phyloP scores from a whole-genome alignment of 1,140 invertebrate genomes.

The Bathynomus jamesi region DNA sequence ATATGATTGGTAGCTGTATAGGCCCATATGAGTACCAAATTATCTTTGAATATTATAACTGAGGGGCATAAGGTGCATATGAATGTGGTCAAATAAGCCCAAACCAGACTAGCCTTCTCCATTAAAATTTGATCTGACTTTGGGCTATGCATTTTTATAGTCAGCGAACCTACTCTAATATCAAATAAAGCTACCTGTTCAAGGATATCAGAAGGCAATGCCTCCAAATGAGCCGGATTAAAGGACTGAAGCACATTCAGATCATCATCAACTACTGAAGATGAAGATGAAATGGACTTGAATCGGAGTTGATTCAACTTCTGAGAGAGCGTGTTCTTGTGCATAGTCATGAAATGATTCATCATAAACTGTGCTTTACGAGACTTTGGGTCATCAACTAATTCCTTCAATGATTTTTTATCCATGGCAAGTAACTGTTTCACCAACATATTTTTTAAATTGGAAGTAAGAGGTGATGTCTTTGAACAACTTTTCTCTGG shows the following conservation, averaged over 20 bases:
- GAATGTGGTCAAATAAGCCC: too few species aligned
- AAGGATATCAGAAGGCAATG: constrained; percentile 21
- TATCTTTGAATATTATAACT: too few species aligned
- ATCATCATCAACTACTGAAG: constrained; percentile 11
- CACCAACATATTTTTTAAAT: constrained; percentile 24
- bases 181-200: constrained; percentile 29
- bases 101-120: too few species aligned
- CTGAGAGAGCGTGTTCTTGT: constrained; percentile 25
- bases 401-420: constrained; percentile 34
- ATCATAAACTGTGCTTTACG: constrained; percentile 36
- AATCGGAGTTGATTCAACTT: constrained; percentile 25
- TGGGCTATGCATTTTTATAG: too few species aligned
- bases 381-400: constrained; percentile 32
- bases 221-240: constrained; percentile 16
- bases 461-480: constrained; percentile 6
- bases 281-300: constrained; percentile 1
- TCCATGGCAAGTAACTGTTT: constrained; percentile 36
- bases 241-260: constrained; percentile 13
- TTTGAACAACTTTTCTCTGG: background rate
- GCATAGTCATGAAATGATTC: constrained; percentile 35
- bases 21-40: too few species aligned
- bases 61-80: too few species aligned
- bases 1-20: too few species aligned
- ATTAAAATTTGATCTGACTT: too few species aligned
- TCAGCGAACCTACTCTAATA: too few species aligned